These are phyloP conservation scores for Neosalanx taihuensis DNA, from an alignment of 2,797 vertebrate species.

Conservation along the genomic window DNA sequence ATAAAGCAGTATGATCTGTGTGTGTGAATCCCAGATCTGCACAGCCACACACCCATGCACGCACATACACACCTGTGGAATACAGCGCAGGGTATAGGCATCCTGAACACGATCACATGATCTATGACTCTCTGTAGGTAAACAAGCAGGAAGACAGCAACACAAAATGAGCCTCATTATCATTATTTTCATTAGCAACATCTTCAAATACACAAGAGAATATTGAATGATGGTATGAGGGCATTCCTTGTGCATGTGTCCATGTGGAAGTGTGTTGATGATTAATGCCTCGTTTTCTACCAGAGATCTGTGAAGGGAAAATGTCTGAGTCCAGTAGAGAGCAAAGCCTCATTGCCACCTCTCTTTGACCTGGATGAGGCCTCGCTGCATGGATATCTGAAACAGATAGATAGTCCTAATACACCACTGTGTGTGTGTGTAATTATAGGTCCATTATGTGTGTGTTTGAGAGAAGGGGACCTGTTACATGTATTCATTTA, in stretches of 20 bases:
- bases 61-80: conserved; percentile 43
- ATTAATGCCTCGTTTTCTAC: neutral
- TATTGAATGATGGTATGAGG: neutral
- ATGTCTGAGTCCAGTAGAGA: conserved; percentile 44
- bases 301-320: conserved; percentile 45
- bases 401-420: neutral
- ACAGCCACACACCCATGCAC: neutral
- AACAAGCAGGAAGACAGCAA: conserved; percentile 13
- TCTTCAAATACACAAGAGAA: neutral
- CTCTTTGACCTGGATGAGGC: conserved; percentile 43
- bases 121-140: conserved; percentile 44
- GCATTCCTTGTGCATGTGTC: neutral
- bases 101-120: conserved; percentile 43
- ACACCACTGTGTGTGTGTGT: conserved; percentile 8
- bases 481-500: neutral
- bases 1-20: neutral
- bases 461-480: neutral
- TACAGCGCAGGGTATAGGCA: conserved; percentile 47
- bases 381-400: conserved; percentile 41
- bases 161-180: neutral
- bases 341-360: conserved; percentile 41
- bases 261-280: neutral
- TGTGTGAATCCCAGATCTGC: neutral
- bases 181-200: neutral
- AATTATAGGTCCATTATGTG: neutral